Conservation (phyloP, 2,888 invertebrate genomes). For the Thyatira batis region DNA sequence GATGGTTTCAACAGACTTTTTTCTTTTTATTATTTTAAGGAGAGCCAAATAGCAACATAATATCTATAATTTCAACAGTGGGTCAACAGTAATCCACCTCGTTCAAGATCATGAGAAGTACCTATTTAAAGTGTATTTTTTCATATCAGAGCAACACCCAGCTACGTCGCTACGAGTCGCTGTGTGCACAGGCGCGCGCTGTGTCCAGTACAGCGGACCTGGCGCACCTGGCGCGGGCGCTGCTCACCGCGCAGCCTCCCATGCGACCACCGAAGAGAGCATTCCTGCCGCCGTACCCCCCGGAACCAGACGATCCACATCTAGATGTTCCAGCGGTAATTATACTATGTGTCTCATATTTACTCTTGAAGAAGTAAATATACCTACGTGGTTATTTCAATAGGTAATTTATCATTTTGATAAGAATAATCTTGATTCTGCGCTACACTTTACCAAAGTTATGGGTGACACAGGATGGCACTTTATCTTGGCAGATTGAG, state of each 20-base stretch:
- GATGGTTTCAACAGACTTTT: no score
- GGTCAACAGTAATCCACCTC: no score
- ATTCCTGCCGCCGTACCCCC: slow-evolving; percentile 79
- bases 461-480: no score
- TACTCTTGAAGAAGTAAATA: neutral
- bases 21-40: no score
- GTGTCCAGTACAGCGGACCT: slow-evolving; percentile 89
- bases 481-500: no score
- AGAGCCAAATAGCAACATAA: no score
- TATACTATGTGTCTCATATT: slow-evolving; percentile 3
- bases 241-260: slow-evolving; percentile 86
- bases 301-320: slow-evolving; percentile 73
- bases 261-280: slow-evolving; percentile 87
- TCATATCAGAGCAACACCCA: slow-evolving; percentile 88
- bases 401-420: no score
- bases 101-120: no score
- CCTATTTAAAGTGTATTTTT: no score
- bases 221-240: slow-evolving; percentile 89
- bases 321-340: slow-evolving; percentile 72
- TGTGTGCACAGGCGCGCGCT: slow-evolving; percentile 89
- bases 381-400: slow-evolving; percentile 9
- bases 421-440: no score
- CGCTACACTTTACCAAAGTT: no score
- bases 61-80: no score
- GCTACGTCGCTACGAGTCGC: slow-evolving; percentile 90